Percentiles rank a stretch among this genome's conserved stretches.
These are phyloP conservation scores for Scortum barcoo DNA, from an alignment of 2,113 vertebrate genomes.

Conservation along the genomic window DNA sequence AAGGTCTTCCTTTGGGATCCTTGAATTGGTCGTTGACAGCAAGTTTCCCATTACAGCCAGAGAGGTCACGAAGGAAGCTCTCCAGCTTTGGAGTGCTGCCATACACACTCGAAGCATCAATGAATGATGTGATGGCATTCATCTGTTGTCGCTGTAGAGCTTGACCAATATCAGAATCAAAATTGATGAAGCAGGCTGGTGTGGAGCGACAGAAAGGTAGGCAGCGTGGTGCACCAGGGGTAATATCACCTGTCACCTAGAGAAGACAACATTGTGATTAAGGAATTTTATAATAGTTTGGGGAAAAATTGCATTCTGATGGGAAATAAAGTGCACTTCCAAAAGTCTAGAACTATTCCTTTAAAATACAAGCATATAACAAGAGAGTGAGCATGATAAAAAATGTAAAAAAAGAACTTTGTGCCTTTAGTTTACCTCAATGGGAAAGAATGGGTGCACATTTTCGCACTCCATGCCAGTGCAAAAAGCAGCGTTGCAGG, in stretches of 20 bases:
- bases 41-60: constrained; percentile 88
- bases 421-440: constrained; percentile 85
- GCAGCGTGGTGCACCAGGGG: constrained; percentile 73
- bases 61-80: constrained; percentile 86
- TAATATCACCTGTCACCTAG: constrained; percentile 80
- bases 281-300: too few species aligned
- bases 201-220: constrained; percentile 92
- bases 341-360: not conserved
- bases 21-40: constrained; percentile 81
- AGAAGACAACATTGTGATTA: not conserved
- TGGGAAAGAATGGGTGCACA: constrained; percentile 89
- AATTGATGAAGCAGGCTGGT: constrained; percentile 82
- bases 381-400: not conserved
- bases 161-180: not conserved
- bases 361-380: not conserved
- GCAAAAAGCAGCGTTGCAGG: constrained; percentile 58
- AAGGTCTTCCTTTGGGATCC: constrained; percentile 82
- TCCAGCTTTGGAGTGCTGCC: constrained; percentile 82
- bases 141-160: constrained; percentile 88
- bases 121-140: constrained; percentile 91
- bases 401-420: not conserved
- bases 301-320: too few species aligned
- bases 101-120: constrained; percentile 94
- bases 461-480: constrained; percentile 84
- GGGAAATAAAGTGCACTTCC: not conserved